These are phyloP conservation scores for Barnardius zonarius DNA, from an alignment of 2,113 vertebrate species.

Conservation along the genomic window DNA sequence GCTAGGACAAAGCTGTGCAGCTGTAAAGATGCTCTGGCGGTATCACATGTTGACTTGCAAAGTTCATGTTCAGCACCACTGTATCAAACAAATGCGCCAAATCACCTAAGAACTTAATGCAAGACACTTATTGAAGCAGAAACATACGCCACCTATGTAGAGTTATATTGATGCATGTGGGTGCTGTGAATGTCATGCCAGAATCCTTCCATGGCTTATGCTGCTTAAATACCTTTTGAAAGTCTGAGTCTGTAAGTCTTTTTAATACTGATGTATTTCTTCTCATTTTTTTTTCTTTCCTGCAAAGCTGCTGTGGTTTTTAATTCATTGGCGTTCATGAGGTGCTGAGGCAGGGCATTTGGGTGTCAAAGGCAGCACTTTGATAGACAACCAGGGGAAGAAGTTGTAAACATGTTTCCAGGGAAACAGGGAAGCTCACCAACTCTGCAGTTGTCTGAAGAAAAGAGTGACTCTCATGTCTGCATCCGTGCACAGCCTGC, in stretches of 20 bases:
- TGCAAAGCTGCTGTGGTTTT: not conserved
- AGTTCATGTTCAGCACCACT: not conserved
- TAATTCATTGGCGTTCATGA: not conserved
- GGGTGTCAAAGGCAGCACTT: not conserved
- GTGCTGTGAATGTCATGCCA: not conserved
- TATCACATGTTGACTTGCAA: not conserved
- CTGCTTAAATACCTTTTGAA: not conserved
- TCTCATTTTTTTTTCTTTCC: not conserved
- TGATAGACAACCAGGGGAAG: not conserved
- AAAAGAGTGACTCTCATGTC: not conserved
- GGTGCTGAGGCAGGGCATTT: not conserved
- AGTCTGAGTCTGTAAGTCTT: not conserved
- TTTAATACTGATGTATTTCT: not conserved
- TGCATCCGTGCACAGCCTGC: not conserved
- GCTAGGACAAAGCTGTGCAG: not conserved
- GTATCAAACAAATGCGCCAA: not conserved
- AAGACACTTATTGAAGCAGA: not conserved
- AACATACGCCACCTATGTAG: fast-evolving
- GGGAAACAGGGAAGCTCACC: not conserved
- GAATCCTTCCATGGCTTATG: not conserved
- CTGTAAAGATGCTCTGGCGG: not conserved
- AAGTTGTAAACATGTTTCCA: not conserved
- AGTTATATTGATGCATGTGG: not conserved
- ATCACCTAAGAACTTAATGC: not conserved
- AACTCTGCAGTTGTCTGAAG: not conserved